Base-by-base conservation (phyloP, 2,797 vertebrate genomes). In the Leucoraja ocellata region DNA sequence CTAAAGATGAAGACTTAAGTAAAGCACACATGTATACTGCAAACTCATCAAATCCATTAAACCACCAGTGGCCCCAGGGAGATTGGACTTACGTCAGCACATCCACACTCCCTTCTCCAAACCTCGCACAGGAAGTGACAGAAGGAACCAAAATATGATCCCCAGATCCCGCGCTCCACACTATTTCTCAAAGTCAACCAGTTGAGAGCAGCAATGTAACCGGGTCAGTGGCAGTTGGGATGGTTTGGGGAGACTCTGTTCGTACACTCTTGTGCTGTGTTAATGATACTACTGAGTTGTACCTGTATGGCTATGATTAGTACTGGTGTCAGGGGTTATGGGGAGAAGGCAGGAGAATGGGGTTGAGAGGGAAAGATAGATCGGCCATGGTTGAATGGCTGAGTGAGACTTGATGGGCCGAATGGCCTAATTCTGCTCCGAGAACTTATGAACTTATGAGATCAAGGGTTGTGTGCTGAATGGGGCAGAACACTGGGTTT, bases 161-260 rank as follows among this genome's bases (percentile, higher is more conserved):
- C 14, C n/a, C 13, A 7, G 54, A 86, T 61, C 83, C 13, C 28
- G 4, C 25, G 2, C 13, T n/a, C 83, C 28, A 86, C 58, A 63
- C 61, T 13, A n/a, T n/a, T 86, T 86, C 83, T 86, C 83, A 86
- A 86, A 86, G 28, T 63, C 83, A 86, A 63, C 83, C 58, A 86
- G 28, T 58, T n/a, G 13, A 13, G 83, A 63, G 11, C 63, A 58
- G 58, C 58, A 86, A 4, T 63, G 4, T 63, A 32, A 86, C 83
- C 61, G 5, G 83, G 28, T 0, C 23, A 68, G 3, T 2, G 65
- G 13, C 10, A 68, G 65, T 65, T 86, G 83, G 58, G 7, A 63
- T 32, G 28, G 58, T n/a, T 86, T 25, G 10, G 6, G 23, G 23
- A 83, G 58, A 83, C 28, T 58, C 11, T 58, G 23, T 11, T 84